A percentile compares a stretch with the other conserved stretches of the same genome.
These are phyloP conservation scores for Plecotus auritus DNA, from an alignment of 2,113 vertebrate genomes.

Conservation along the genomic window DNA sequence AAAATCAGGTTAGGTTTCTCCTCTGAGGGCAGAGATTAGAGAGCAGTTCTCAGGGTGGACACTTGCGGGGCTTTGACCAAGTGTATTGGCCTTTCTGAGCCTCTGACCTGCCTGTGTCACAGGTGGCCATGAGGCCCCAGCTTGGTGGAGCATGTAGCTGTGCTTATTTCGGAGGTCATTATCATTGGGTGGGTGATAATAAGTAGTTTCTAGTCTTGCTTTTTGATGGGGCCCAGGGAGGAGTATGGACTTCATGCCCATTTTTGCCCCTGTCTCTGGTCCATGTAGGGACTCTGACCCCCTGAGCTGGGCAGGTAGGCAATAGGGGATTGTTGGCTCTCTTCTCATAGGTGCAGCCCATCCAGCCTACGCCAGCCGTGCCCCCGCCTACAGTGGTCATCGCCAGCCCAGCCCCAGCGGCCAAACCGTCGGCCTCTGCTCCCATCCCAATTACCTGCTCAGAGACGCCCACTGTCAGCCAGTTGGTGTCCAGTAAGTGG, in stretches of 20 bases:
- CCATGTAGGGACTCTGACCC: neutral
- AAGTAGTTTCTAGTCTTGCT: neutral
- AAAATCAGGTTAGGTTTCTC: neutral
- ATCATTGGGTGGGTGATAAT: neutral
- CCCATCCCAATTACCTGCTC: conserved; percentile 87
- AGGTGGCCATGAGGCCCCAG: neutral
- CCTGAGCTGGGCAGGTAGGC: neutral
- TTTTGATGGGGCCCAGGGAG: neutral
- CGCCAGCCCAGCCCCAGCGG: conserved; percentile 80
- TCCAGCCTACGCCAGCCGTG: conserved; percentile 81
- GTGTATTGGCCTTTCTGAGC: neutral
- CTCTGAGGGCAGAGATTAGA: neutral
- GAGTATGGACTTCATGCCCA: neutral
- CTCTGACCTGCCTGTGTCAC: neutral
- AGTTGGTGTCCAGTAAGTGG: conserved; percentile 93
- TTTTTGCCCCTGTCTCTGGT: neutral
- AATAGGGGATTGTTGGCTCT: neutral
- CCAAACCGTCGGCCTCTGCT: conserved; percentile 76
- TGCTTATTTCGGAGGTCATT: neutral
- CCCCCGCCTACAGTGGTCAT: conserved; percentile 87
- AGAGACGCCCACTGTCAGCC: conserved; percentile 92
- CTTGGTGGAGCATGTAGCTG: neutral
- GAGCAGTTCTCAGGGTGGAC: neutral
- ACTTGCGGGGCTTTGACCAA: neutral
- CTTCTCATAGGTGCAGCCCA: conserved; percentile 78